Percentiles rank a stretch among this genome's conserved stretches.
Conservation (phyloP, 2,797 vertebrate genomes). For the Lerista edwardsae region DNA sequence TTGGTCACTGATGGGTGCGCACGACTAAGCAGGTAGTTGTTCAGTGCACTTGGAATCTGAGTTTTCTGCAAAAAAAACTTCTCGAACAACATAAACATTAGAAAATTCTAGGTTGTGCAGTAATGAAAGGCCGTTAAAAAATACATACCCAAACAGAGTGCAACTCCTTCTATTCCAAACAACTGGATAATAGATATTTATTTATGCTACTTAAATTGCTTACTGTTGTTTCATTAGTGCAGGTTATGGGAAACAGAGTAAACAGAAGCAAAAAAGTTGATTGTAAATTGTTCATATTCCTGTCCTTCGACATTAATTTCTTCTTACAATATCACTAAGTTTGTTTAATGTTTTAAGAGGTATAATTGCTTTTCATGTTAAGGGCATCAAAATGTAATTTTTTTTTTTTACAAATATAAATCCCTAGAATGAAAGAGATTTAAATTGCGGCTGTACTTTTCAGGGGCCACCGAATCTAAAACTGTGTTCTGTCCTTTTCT, state of each 20-base stretch:
- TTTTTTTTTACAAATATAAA: neutral
- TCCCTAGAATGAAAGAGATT: neutral
- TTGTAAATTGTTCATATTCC: neutral
- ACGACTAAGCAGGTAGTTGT: neutral
- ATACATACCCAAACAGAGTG: neutral
- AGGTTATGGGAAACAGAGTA: neutral
- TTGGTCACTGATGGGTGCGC: neutral
- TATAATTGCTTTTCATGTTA: neutral
- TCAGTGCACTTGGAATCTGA: neutral
- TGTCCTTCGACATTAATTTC: neutral
- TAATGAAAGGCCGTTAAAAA: neutral
- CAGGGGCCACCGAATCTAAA: neutral
- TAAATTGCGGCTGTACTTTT: neutral
- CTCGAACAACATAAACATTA: conserved; percentile 13
- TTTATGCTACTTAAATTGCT: neutral
- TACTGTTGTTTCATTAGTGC: neutral
- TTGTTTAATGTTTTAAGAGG: neutral
- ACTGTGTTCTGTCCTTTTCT: neutral
- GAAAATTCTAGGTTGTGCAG: conserved; percentile 13
- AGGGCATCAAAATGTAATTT: neutral
- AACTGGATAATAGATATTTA: neutral
- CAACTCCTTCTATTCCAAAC: neutral
- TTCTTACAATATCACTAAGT: neutral
- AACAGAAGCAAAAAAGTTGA: neutral
- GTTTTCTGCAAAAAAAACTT: neutral